phyloP scores from a whole-genome alignment of 2,888 invertebrate species.

The Mayetiola destructor region DNA sequence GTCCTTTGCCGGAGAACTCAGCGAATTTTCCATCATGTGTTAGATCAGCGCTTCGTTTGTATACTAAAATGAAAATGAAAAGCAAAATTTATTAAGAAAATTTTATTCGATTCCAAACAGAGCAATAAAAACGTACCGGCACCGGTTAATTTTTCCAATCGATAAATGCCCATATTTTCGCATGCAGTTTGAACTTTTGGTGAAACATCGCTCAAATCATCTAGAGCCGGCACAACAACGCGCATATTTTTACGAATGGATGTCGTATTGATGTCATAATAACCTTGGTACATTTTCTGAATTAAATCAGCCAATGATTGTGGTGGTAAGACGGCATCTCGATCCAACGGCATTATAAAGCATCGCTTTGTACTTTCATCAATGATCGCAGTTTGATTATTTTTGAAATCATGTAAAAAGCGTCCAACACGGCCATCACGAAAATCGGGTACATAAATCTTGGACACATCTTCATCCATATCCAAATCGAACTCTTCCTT shows the following conservation, averaged over 20 bases:
- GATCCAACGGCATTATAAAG: conserved; percentile 81
- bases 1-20: conserved; percentile 60
- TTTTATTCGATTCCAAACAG: not conserved
- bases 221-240: conserved; percentile 55
- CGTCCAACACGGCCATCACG: conserved; percentile 65
- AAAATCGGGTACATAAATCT: conserved; percentile 75
- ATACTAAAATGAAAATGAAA: conserved; percentile 37
- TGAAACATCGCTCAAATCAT: conserved; percentile 48
- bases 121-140: conserved; percentile 40
- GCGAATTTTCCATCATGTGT: conserved; percentile 47
- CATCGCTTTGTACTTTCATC: conserved; percentile 62
- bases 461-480: conserved; percentile 57
- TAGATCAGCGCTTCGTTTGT: conserved; percentile 41
- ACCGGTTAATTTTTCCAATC: conserved; percentile 46
- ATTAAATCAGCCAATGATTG: conserved; percentile 64
- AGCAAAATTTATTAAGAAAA: conserved; percentile 15
- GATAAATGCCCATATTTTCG: conserved; percentile 52
- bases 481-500: conserved; percentile 59
- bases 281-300: conserved; percentile 61
- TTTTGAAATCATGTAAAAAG: conserved; percentile 85
- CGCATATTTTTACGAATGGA: conserved; percentile 62
- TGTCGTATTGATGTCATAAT: conserved; percentile 68
- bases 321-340: conserved; percentile 61
- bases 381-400: conserved; percentile 58
- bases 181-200: conserved; percentile 59